Evolutionary conservation across 2,113 vertebrate genomes (phyloP).

Genomic region (Panthera leo): DNA sequence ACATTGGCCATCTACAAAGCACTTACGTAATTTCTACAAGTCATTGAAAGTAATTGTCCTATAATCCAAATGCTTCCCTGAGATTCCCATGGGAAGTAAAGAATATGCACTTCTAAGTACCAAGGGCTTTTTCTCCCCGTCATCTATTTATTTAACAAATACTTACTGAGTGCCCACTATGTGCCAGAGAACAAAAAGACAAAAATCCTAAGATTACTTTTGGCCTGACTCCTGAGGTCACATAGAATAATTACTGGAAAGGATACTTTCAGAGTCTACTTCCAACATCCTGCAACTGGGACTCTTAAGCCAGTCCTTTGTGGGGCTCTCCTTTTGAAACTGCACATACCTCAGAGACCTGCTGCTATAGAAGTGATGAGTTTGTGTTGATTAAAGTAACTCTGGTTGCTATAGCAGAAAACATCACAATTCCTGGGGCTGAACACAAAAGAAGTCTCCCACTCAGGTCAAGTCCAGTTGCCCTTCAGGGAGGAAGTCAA

Average conservation of each 20-base stretch:
- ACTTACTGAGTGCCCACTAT: background rate
- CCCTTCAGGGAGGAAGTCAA: background rate
- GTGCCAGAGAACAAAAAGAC: background rate
- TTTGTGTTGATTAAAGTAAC: background rate
- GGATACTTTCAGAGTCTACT: background rate
- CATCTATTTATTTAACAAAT: background rate
- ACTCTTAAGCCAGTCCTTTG: background rate
- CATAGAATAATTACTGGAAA: background rate
- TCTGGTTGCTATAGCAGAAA: background rate
- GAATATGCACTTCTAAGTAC: background rate
- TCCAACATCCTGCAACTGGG: background rate
- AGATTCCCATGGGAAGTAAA: background rate
- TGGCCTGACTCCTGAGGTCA: background rate
- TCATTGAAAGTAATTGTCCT: conserved; percentile 28
- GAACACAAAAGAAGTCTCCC: background rate
- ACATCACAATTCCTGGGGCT: background rate
- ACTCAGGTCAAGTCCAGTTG: background rate
- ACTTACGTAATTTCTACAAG: conserved; percentile 50
- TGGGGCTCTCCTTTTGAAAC: background rate
- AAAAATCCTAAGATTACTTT: background rate
- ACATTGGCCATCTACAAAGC: conserved; percentile 28
- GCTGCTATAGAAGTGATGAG: background rate
- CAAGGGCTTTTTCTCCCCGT: background rate
- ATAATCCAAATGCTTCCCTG: conserved; percentile 25
- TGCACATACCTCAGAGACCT: background rate